Base-by-base conservation (phyloP, 2,888 invertebrate species). In the Laspeyria flexula region DNA sequence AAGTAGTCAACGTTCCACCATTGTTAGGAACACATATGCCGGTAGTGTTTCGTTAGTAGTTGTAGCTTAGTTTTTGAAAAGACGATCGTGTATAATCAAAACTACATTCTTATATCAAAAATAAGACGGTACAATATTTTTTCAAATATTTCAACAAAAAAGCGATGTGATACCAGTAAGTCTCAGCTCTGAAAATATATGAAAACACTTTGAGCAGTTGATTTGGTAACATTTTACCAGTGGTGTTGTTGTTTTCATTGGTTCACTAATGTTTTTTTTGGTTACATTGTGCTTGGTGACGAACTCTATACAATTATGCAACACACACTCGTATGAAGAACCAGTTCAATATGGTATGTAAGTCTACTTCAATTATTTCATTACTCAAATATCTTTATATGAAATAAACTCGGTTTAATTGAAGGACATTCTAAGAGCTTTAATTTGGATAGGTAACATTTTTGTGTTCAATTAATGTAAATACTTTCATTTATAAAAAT, bases 1-100 rank as follows among this genome's bases (percentile, higher is more conserved):
- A 71, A 65, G 69, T 57, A 60, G 59, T 47, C 49, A 52, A 70
- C 54, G 57, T 65, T 39, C 34, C 33, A 7, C 64, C 63, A 77
- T 79, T 79, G 79, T 79, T 77, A 49, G 6, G 49, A 48, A 37
- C 54, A 52, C 47, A 43, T 18, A 45, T 43, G 43, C 7, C 5
- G 21, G n/a, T 13, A 18, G 37, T 57, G 52, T 69, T 55, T 58
- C 34, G 4, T 1, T 25, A 25, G 7, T 43, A 53, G 52, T 53
- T 57, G 39, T 57, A 55, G 47, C 43, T 44, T 35, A 58, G 49
- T 54, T 51, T 54, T 54, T 49, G 50, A 52, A 54, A 44, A 59
- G 52, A 40, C 37, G 25, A 44, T 41, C 6, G 12, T 16, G n/a
- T 31, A 6, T 6, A 13, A 1, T 31, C 21, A 15, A 25, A 7